phyloP scores from a whole-genome alignment of 2,888 invertebrate species.

The Tiliacea aurago region DNA sequence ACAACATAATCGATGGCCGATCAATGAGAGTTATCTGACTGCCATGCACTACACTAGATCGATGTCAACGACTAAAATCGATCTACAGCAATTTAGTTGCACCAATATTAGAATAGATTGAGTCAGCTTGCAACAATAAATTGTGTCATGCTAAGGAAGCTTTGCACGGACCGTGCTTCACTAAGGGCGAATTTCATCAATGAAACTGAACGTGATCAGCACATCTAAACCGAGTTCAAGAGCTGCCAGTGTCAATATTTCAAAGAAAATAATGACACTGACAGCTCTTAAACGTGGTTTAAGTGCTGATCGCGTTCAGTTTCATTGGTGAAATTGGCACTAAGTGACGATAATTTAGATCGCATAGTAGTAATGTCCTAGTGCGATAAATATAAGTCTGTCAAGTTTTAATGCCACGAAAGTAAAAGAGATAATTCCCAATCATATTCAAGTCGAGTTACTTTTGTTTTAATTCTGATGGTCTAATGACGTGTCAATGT shows the following conservation, averaged over 20 bases:
- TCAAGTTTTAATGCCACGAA: constrained; percentile 27
- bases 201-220: no score
- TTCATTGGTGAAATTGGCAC: no score
- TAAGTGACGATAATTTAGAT: background rate
- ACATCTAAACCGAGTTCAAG: no score
- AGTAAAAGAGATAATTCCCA: background rate
- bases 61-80: background rate
- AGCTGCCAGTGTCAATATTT: no score
- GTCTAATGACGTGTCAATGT: constrained; percentile 10
- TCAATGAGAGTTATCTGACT: background rate
- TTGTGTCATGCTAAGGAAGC: no score
- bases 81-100: background rate
- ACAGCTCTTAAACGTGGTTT: no score
- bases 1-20: background rate
- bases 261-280: no score
- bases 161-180: background rate
- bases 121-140: background rate
- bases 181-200: no score
- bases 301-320: no score
- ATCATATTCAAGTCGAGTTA: background rate
- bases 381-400: constrained; percentile 10
- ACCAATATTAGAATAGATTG: background rate
- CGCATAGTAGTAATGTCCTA: constrained; percentile 26
- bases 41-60: background rate
- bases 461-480: constrained; percentile 17